Conservation (phyloP, 2,113 vertebrate species). For the Podarcis cretensis region DNA sequence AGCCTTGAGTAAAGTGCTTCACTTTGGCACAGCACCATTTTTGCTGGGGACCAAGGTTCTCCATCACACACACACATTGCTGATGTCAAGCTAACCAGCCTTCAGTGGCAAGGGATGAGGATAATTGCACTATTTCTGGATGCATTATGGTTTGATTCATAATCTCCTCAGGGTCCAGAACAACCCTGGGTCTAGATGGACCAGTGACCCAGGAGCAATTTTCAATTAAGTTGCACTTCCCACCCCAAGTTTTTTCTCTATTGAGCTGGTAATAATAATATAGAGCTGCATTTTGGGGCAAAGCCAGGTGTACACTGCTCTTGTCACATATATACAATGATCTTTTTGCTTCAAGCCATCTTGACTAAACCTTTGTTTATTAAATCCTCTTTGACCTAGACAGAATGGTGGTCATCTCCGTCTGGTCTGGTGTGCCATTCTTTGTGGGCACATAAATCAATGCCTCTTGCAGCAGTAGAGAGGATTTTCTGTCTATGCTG, state of each 20-base stretch:
- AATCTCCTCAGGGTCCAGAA: neutral
- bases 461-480: neutral
- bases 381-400: neutral
- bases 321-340: neutral
- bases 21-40: too few species aligned
- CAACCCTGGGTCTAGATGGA: neutral
- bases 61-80: too few species aligned
- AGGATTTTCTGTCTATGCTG: neutral
- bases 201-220: neutral
- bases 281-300: neutral
- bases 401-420: neutral
- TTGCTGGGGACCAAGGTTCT: too few species aligned
- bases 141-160: neutral
- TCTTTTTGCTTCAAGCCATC: too few species aligned
- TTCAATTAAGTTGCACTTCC: neutral
- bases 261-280: neutral
- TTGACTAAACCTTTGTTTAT: neutral
- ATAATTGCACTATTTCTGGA: too few species aligned
- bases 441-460: too few species aligned
- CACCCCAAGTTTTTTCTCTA: neutral
- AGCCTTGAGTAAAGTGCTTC: too few species aligned
- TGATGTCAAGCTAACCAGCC: too few species aligned
- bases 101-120: too few species aligned
- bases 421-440: neutral
- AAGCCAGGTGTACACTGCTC: neutral